Base-by-base conservation (phyloP, 2,888 invertebrate genomes). In the Eupithecia insigniata region DNA sequence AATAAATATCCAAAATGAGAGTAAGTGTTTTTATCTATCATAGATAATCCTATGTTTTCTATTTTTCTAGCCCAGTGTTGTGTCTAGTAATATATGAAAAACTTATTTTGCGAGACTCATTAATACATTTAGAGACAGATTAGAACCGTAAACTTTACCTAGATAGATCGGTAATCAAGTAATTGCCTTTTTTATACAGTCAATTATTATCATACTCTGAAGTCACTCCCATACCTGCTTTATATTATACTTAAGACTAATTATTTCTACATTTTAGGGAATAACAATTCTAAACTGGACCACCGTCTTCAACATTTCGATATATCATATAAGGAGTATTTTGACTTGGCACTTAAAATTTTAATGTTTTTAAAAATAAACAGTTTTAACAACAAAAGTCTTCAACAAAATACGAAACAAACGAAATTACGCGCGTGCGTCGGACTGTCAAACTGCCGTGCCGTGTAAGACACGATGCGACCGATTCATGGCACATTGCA, bases 281-380 rank as follows among this genome's bases (percentile, higher is more conserved):
- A 22, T 22, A 64, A 36, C 34, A 64, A 36, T 34, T 64, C 39
- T 36, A 64, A 34, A 34, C 22, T 36, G 22, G 36, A 22, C 26
- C 22, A 64, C 26, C 12, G 0, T 55, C 55, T 22, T 18, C 22
- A 46, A 46, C n/a, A 51, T 51, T 51, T 12, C 51, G 18, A 22
- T 26, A 26, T 55, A 26, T 26, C 55, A 7, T 55, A 26, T 26
- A 55, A 32, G 26, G 62, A 64, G 67, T 71, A 71, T 67, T 73
- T 64, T 66, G 55, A 72, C 69, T 69, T 72, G 39, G 26, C 30
- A 60, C 60, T 30, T 30, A 60, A 30, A 60, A 30, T 60, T 60
- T 60, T 30, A 60, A 18, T 10, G 60, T 30, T 60, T 18, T 18
- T 60, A 30, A 28, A 58, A 58, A 60, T 18, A 30, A 30, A 30